Conservation (phyloP, 2,888 invertebrate species). For the Pandemis cinnamomeana region DNA sequence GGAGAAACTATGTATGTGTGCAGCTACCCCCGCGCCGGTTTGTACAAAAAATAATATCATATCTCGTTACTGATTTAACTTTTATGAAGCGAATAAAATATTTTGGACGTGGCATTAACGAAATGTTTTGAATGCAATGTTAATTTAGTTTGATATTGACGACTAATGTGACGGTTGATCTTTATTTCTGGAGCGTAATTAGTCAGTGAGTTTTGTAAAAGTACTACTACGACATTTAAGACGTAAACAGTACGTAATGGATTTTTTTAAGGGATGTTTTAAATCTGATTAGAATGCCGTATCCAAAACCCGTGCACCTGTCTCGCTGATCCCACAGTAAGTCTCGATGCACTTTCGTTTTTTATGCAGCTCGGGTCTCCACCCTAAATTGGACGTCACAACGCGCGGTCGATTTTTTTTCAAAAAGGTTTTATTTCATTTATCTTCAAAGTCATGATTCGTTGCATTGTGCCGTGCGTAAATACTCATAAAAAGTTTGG, state of each 20-base stretch:
- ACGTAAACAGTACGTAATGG: no score
- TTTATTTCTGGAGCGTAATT: no score
- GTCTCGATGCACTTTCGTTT: constrained; percentile 71
- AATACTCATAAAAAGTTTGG: constrained; percentile 64
- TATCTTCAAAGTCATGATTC: constrained; percentile 76
- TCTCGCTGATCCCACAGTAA: constrained; percentile 29
- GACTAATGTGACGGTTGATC: no score
- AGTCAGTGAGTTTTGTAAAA: no score
- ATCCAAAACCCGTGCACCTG: constrained; percentile 36
- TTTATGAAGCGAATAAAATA: constrained; percentile 56
- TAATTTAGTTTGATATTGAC: not conserved
- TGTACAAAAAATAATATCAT: constrained; percentile 73
- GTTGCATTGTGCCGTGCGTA: constrained; percentile 72
- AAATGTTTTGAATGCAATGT: not conserved
- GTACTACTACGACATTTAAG: no score
- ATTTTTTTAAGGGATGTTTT: not conserved
- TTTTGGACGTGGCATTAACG: constrained; percentile 56
- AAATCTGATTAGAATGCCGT: constrained; percentile 29
- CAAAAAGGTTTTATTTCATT: constrained; percentile 65
- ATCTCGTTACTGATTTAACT: constrained; percentile 76
- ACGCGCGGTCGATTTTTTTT: constrained; percentile 64
- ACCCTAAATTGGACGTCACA: constrained; percentile 69
- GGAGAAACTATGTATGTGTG: constrained; percentile 24
- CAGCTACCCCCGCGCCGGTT: constrained; percentile 46
- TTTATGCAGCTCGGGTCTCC: constrained; percentile 64